Conservation (phyloP, 1,140 invertebrate genomes). For the Bombus turneri region DNA sequence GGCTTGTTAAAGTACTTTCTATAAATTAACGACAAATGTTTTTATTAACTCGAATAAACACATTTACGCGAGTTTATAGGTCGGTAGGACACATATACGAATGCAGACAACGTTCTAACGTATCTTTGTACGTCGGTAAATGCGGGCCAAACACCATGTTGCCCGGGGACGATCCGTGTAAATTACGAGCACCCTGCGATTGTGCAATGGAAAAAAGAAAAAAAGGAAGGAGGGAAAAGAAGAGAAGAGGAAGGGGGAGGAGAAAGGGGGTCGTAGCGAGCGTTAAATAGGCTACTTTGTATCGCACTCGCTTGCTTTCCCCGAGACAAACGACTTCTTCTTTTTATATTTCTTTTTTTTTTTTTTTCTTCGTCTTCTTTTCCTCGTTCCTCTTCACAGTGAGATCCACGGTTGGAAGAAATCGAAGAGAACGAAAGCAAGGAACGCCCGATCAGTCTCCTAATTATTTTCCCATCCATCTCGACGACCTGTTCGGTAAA, state of each 20-base stretch:
- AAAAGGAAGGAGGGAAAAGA: not conserved
- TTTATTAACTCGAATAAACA: not conserved
- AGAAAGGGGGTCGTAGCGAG: not conserved
- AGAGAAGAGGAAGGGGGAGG: not conserved
- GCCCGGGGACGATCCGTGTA: conserved; percentile 6
- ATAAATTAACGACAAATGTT: too few relatives aligned
- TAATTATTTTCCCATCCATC: conserved; percentile 5
- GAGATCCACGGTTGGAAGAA: not conserved
- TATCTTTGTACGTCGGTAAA: not conserved
- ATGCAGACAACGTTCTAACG: not conserved
- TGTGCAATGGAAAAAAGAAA: not conserved
- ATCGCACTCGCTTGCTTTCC: conserved; percentile 21
- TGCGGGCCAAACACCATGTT: conserved; percentile 14
- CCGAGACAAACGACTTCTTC: conserved; percentile 44
- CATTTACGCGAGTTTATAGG: not conserved
- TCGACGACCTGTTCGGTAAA: not conserved
- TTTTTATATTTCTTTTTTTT: too few relatives aligned
- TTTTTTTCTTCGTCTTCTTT: not conserved
- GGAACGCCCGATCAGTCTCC: not conserved
- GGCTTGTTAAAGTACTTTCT: too few relatives aligned
- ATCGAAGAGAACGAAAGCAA: not conserved
- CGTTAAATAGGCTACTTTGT: conserved; percentile 54
- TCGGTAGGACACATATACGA: not conserved
- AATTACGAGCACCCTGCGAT: conserved; percentile 6
- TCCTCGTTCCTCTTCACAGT: not conserved